Conservation (phyloP, 2,113 vertebrate species). For the Semnornis frantzii region DNA sequence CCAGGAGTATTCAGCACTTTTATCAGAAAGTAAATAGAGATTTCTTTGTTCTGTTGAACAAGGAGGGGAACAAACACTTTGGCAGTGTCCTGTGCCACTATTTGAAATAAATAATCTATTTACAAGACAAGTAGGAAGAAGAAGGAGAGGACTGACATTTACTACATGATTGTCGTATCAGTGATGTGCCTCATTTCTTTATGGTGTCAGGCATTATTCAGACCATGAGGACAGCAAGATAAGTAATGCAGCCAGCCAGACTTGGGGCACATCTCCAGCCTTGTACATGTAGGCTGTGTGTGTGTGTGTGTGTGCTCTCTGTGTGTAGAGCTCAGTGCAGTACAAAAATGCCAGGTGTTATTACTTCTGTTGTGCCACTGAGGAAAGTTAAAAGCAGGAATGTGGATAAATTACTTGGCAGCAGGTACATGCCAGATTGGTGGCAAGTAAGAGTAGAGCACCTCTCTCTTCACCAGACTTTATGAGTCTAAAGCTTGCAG, state of each 20-base stretch:
- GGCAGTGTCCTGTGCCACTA: not conserved
- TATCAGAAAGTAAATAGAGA: not conserved
- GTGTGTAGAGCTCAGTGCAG: not conserved
- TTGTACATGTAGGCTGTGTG: too few species aligned
- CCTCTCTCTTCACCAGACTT: not conserved
- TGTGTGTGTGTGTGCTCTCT: too few species aligned
- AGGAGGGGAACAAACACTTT: not conserved
- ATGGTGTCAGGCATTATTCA: not conserved
- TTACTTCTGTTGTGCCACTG: not conserved
- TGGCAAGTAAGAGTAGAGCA: not conserved
- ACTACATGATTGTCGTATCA: not conserved
- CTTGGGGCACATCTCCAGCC: not conserved
- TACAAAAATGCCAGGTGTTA: not conserved
- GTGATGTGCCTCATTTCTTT: not conserved
- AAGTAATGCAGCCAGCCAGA: not conserved
- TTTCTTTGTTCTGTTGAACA: not conserved
- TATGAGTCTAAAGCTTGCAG: not conserved
- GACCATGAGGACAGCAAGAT: not conserved
- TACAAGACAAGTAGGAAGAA: not conserved
- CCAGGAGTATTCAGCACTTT: not conserved
- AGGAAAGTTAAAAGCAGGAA: not conserved
- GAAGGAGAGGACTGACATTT: not conserved
- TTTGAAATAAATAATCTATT: not conserved
- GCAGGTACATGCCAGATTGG: not conserved
- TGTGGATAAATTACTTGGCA: not conserved